Conservation (phyloP, 2,113 vertebrate species). For the Dissostichus mawsoni region DNA sequence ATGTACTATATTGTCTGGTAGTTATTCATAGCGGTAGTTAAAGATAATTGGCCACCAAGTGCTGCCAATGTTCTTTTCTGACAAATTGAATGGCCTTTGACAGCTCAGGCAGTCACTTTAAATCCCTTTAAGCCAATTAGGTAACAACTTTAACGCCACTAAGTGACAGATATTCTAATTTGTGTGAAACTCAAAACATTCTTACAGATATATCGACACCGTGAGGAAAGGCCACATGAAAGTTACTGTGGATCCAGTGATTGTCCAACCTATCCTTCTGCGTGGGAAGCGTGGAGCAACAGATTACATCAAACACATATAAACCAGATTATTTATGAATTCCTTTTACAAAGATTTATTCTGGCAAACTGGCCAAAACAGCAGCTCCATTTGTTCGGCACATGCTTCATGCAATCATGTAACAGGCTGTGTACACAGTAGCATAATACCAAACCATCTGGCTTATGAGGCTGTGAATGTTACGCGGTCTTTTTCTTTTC, state of each 20-base stretch:
- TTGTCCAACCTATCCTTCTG: not conserved
- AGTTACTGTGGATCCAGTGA: not conserved
- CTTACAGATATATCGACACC: slow-evolving; percentile 14
- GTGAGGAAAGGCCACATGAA: not conserved
- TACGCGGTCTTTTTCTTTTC: slow-evolving; percentile 63
- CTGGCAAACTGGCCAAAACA: slow-evolving; percentile 56
- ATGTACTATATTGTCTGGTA: not conserved
- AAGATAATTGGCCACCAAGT: slow-evolving; percentile 41
- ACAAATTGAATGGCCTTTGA: slow-evolving; percentile 28
- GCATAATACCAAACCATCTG: slow-evolving; percentile 81
- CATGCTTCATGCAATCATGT: slow-evolving; percentile 78
- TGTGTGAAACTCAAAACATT: slow-evolving; percentile 1
- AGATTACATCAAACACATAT: slow-evolving; percentile 64
- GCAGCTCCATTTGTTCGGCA: slow-evolving; percentile 77
- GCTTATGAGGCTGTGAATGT: slow-evolving; percentile 64
- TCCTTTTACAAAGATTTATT: slow-evolving; percentile 72
- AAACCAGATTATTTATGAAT: slow-evolving; percentile 69
- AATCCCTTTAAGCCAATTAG: too few species aligned
- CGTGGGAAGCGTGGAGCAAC: slow-evolving; percentile 16
- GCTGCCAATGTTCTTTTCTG: slow-evolving; percentile 36
- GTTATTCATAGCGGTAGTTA: slow-evolving; percentile 36
- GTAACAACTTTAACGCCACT: not conserved
- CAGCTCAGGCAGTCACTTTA: not conserved
- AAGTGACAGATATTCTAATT: slow-evolving; percentile 42
- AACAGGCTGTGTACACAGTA: slow-evolving; percentile 66